Evolutionary conservation across 2,797 vertebrate genomes (phyloP).

Genomic region (Rhinella marina): DNA sequence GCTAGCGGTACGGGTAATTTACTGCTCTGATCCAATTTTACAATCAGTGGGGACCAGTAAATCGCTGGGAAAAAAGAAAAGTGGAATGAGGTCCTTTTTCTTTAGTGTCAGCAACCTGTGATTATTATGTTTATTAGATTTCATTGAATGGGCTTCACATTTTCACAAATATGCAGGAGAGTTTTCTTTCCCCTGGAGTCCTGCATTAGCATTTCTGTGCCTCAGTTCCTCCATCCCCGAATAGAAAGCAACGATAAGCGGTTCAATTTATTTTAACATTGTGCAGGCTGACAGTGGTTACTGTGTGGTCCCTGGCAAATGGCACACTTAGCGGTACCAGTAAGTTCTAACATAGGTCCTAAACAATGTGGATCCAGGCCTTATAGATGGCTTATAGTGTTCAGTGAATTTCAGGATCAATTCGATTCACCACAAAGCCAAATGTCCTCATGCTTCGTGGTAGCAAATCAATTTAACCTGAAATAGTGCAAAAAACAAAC

Average conservation of each 20-base stretch:
- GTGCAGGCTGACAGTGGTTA: not conserved
- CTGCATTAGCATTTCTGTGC: constrained; percentile 79
- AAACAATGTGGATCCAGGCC: not conserved
- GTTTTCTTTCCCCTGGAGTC: constrained; percentile 79
- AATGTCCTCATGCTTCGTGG: too few species aligned
- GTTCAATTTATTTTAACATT: constrained; percentile 79
- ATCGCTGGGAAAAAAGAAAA: constrained; percentile 77
- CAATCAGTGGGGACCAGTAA: constrained; percentile 81
- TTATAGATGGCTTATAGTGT: not conserved
- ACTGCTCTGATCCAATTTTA: constrained; percentile 81
- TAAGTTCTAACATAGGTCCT: not conserved
- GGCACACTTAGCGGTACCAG: not conserved
- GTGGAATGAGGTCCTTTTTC: constrained; percentile 79
- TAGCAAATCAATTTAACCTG: too few species aligned
- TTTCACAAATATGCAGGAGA: constrained; percentile 82
- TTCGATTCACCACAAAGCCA: too few species aligned
- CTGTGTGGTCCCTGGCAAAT: not conserved
- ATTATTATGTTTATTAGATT: constrained; percentile 84
- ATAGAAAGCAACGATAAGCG: constrained; percentile 75
- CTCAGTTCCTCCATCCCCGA: constrained; percentile 67
- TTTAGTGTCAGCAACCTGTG: constrained; percentile 81
- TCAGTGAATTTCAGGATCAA: too few species aligned
- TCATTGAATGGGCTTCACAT: constrained; percentile 80
- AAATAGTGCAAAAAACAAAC: too few species aligned
- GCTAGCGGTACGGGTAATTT: constrained; percentile 79